Conservation (phyloP, 2,797 vertebrate species). For the Channallabes apus region DNA sequence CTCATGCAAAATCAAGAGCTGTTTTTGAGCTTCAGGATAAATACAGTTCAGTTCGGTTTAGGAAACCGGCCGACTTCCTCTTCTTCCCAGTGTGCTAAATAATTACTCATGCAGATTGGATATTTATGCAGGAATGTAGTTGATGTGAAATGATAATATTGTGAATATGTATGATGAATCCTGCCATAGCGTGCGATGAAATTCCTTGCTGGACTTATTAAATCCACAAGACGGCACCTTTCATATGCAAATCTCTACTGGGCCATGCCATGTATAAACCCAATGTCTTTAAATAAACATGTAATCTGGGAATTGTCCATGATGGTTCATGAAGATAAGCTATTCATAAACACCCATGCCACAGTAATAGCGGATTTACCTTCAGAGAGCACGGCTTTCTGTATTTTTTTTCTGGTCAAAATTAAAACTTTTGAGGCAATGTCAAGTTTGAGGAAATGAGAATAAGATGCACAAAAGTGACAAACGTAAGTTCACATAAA, state of each 20-base stretch:
- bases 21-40: constrained; percentile 18
- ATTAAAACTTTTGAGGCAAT: too few species aligned
- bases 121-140: constrained; percentile 34
- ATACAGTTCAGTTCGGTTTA: constrained; percentile 2
- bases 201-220: constrained; percentile 26
- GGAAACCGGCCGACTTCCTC: constrained; percentile 26
- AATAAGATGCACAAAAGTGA: too few species aligned
- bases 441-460: too few species aligned
- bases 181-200: constrained; percentile 14
- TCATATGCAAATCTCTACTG: constrained; percentile 25
- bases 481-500: too few species aligned
- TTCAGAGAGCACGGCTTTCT: background rate
- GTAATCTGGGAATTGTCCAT: background rate
- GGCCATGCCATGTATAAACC: constrained; percentile 16
- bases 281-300: constrained; percentile 24
- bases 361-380: background rate
- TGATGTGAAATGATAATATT: constrained; percentile 37
- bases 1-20: constrained; percentile 30
- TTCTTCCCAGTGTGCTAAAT: constrained; percentile 6
- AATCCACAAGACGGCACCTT: constrained; percentile 15
- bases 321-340: background rate
- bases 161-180: constrained; percentile 4
- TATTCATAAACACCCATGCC: background rate
- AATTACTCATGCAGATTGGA: constrained; percentile 35
- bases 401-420: background rate